Base-by-base conservation (phyloP, 2,113 vertebrate species). In the Psilopogon haemacephalus region DNA sequence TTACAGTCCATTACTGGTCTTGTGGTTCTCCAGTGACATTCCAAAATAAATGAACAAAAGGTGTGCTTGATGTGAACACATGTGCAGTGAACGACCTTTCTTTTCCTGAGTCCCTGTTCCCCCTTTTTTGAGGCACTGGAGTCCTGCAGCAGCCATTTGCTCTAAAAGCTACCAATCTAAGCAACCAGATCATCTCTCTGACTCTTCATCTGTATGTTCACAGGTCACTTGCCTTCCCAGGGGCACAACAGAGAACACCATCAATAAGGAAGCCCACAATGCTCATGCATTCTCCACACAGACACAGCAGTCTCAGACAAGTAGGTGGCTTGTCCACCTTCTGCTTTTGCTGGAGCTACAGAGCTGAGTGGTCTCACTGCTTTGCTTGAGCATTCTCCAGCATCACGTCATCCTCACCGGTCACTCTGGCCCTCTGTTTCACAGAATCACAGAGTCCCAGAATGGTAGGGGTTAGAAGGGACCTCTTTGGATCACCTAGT, bases 271-370 rank as follows among this genome's bases (percentile, higher is more conserved):
- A 60, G 46, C 14, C 15, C n/a, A 4, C 1, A 0, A 2, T 6
- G 59, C 19, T 3, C 14, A 17, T 2, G 0, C 7, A 5, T 27
- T 17, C 24, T 54, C n/a, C 24, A 9, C 28, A 24, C 17, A 74
- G 52, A 11, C n/a, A 15, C 3, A 18, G 27, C 38, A 14, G 9
- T 3, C 8, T 42, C 73, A 40, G 3, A 0, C 3, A 27, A 46
- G 67, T 3, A 55, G 14, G 46, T 26, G 20, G 6, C 44, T 28
- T 26, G 72, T 71, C 82, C 77, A 64, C 37, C 32, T 67, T 55
- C 12, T 9, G 55, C 13, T 16, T 54, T 54, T 50, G 48, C 48
- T 50, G 48, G 19, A 50, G 48, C 48, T 26, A 26, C 48, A 13
- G 23, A 50, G 23, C 48, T 50, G 23, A 50, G 23, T 50, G 23